Evolutionary conservation across 1,140 invertebrate genomes (phyloP).

Genomic region (Leptinotarsa undecemlineata): DNA sequence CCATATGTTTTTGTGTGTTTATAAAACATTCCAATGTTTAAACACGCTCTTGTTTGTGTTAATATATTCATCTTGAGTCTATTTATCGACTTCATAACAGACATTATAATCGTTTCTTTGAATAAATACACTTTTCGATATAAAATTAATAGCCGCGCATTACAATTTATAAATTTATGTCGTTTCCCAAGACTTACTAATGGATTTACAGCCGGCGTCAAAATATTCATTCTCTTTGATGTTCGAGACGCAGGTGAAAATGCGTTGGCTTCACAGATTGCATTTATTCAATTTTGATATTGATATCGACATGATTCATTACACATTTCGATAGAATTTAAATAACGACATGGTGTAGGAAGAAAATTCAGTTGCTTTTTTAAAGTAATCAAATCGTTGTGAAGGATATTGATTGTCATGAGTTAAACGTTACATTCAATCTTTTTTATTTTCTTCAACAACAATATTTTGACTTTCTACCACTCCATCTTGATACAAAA

Average conservation of each 20-base stretch:
- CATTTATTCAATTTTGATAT: background rate
- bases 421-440: no score
- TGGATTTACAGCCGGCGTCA: slow-evolving; percentile 3
- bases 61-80: slow-evolving; percentile 49
- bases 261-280: background rate
- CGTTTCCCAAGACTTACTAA: slow-evolving; percentile 10
- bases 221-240: slow-evolving; percentile 20
- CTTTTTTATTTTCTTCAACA: no score
- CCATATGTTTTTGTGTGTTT: slow-evolving; percentile 53
- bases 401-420: no score
- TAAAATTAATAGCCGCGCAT: slow-evolving; percentile 27
- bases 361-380: no score
- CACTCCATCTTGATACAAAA: no score
- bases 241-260: background rate
- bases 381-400: no score
- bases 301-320: background rate
- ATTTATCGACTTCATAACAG: slow-evolving; percentile 53
- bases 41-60: slow-evolving; percentile 51
- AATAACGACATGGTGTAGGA: no score
- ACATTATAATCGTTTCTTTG: slow-evolving; percentile 49
- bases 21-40: slow-evolving; percentile 52
- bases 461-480: no score
- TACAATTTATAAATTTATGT: slow-evolving; percentile 29
- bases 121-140: slow-evolving; percentile 48
- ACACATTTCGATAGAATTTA: background rate